Base-by-base conservation (phyloP, 2,113 vertebrate species). In the Epinephelus cyanopodus region DNA sequence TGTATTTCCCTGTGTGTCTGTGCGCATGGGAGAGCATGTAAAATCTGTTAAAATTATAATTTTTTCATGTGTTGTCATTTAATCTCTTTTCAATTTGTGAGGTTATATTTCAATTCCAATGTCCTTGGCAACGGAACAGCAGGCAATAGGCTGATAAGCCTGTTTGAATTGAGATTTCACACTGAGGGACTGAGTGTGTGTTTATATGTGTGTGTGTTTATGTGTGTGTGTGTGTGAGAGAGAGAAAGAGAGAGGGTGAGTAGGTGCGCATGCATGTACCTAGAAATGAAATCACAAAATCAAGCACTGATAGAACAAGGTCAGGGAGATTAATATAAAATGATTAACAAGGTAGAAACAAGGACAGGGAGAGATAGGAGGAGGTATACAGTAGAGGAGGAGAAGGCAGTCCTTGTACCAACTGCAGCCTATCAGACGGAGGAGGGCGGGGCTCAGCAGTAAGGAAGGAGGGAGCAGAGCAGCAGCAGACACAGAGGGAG, bases 331-430 rank as follows among this genome's bases (percentile, higher is more conserved):
- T 88, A 90, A 88, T 89, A 66, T 79, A 19, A 78, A 88, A 90
- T 84, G 79, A 87, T 88, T 77, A 93, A 86, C 89, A 81, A 88
- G 90, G 88, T 81, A 87, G 84, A 87, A 90, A 88, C 85, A 87
- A 85, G 89, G 88, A 62, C 81, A 92, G 69, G 53, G 78, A 82
- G 80, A 80, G 67, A 65, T 1, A 64, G 77, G 82, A 77, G 66
- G 81, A 77, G 77, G 42, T 53, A 61, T 27, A 78, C 61, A 71
- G 72, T 64, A 57, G 85, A 65, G 54, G 47, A 62, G 23, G 73
- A 83, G 78, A 77, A 71, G 84, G 90, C 52, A 68, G 74, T 27
- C 39, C 50, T 25, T 66, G 52, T 17, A 68, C 17, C 3, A 45
- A 56, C 14, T 66, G 42, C 79, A 77, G 62, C 94, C 95, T 84